Conservation (phyloP, 1,140 invertebrate species). For the Parapsyche elsis region DNA sequence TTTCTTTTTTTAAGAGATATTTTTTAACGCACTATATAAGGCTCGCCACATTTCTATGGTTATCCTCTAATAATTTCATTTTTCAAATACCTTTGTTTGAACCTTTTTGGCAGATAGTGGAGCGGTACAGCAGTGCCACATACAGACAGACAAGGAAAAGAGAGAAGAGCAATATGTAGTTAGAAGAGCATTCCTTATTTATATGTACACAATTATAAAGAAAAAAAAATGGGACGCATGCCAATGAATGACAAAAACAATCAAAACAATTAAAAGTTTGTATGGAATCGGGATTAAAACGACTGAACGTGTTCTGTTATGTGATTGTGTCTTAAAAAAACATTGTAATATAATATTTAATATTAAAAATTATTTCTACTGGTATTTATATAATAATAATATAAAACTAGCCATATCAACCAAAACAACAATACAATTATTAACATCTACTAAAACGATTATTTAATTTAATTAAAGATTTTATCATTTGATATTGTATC, state of each 20-base stretch:
- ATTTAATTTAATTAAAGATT: not conserved
- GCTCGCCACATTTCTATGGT: constrained; percentile 43
- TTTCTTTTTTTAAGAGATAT: constrained; percentile 14
- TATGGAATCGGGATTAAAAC: not conserved
- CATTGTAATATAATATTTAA: not conserved
- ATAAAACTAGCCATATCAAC: constrained; percentile 2
- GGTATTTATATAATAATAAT: not conserved
- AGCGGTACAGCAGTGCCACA: constrained; percentile 56
- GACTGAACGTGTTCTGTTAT: not conserved
- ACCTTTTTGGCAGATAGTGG: constrained; percentile 57
- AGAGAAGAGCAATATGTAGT: constrained; percentile 54
- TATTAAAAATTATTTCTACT: no score
- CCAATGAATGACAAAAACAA: constrained; percentile 44
- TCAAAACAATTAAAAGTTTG: not conserved
- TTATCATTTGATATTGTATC: constrained; percentile 5
- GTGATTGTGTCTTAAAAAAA: not conserved
- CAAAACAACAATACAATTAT: not conserved
- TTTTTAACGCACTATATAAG: constrained; percentile 43
- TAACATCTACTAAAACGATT: not conserved
- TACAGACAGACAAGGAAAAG: constrained; percentile 57
- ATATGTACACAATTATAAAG: constrained; percentile 50
- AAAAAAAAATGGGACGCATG: constrained; percentile 50
- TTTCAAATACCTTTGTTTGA: constrained; percentile 56
- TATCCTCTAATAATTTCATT: constrained; percentile 51
- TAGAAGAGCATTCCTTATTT: constrained; percentile 55